A percentile compares a stretch with the other conserved stretches of the same genome.
Evolutionary conservation across 2,797 vertebrate species (phyloP).

Genomic region (Lindbergichthys nudifrons): DNA sequence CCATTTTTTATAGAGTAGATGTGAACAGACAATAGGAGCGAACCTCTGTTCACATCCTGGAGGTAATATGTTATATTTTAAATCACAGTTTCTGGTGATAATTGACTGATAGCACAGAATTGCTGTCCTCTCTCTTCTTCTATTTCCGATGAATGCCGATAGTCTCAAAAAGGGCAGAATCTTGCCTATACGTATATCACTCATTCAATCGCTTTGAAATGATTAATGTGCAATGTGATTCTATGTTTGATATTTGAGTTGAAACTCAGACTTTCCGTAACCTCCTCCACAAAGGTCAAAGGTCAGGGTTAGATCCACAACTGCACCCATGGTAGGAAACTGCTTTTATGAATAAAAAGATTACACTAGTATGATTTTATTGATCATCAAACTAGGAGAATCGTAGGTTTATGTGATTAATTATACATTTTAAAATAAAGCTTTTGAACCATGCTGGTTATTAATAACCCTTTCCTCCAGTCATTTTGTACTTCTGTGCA

Average conservation of each 20-base stretch:
- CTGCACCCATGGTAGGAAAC: conserved; percentile 3
- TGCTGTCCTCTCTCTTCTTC: conserved; percentile 21
- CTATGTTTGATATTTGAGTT: conserved; percentile 41
- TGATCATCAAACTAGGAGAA: background rate
- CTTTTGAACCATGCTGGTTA: background rate
- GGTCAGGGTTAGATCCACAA: conserved; percentile 24
- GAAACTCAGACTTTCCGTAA: conserved; percentile 33
- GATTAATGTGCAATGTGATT: conserved; percentile 31
- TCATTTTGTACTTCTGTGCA: background rate
- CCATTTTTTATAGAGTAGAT: conserved; percentile 9
- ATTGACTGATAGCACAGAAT: conserved; percentile 14
- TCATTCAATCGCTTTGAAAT: conserved; percentile 29
- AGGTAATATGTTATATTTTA: conserved; percentile 3
- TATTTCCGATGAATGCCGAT: conserved; percentile 55
- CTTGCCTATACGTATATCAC: conserved; percentile 23
- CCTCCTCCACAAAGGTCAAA: conserved; percentile 42
- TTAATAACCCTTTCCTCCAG: background rate
- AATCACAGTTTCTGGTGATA: conserved; percentile 32
- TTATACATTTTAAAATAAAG: background rate
- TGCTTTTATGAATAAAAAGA: conserved; percentile 4
- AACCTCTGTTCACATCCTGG: background rate
- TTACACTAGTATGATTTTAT: conserved; percentile 3
- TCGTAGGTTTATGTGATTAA: background rate
- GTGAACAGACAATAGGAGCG: background rate
- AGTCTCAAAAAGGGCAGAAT: conserved; percentile 35